Percentiles rank a stretch among this genome's conserved stretches.
Evolutionary conservation across 2,888 invertebrate genomes (phyloP).

Genomic region (Xanthorhoe designata): DNA sequence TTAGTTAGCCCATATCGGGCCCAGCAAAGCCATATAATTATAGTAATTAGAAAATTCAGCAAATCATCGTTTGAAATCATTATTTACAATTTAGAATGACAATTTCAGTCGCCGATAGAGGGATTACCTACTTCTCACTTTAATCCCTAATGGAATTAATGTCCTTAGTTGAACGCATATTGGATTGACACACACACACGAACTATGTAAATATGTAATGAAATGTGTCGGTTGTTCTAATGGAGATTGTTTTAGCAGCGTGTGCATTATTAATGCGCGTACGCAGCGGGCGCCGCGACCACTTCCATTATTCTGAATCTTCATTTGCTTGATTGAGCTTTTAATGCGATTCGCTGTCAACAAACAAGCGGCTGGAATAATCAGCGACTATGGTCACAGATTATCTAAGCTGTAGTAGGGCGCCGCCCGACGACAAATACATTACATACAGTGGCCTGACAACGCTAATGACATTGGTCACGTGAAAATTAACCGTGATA

Average conservation of each 20-base stretch:
- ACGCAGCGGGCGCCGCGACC: slow-evolving; percentile 76
- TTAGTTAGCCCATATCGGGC: slow-evolving; percentile 47
- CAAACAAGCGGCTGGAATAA: slow-evolving; percentile 75
- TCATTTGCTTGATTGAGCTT: slow-evolving; percentile 86
- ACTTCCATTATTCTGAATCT: slow-evolving; percentile 84
- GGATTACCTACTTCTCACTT: slow-evolving; percentile 51
- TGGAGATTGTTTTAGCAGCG: slow-evolving; percentile 82
- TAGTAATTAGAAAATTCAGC: slow-evolving; percentile 73
- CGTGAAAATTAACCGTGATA: slow-evolving; percentile 72
- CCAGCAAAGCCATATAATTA: slow-evolving; percentile 60
- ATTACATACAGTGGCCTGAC: slow-evolving; percentile 47
- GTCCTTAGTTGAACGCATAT: slow-evolving; percentile 53
- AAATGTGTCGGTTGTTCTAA: slow-evolving; percentile 76
- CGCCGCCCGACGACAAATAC: slow-evolving; percentile 72
- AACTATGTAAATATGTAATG: slow-evolving; percentile 68
- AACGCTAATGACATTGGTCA: slow-evolving; percentile 75
- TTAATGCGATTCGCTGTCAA: slow-evolving; percentile 83
- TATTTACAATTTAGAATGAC: slow-evolving; percentile 67
- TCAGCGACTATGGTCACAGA: slow-evolving; percentile 57
- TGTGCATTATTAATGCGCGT: slow-evolving; percentile 84
- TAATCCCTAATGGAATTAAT: slow-evolving; percentile 63
- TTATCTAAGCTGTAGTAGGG: slow-evolving; percentile 39
- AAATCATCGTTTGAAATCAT: slow-evolving; percentile 72
- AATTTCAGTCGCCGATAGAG: slow-evolving; percentile 46
- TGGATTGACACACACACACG: slow-evolving; percentile 56